phyloP scores from a whole-genome alignment of 2,888 invertebrate genomes.

The Polylopha cassiicola region DNA sequence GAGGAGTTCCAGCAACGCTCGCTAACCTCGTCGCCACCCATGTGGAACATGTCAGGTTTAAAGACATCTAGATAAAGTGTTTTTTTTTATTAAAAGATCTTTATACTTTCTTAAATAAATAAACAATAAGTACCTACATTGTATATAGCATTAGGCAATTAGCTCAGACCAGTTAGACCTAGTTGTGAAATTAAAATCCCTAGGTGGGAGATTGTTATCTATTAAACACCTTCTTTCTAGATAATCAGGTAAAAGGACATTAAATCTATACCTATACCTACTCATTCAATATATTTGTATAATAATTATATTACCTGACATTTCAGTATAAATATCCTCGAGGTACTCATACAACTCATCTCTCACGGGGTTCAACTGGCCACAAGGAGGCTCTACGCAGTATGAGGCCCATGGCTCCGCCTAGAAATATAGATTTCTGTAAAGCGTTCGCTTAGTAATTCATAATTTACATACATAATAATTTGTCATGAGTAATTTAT shows the following conservation, averaged over 20 bases:
- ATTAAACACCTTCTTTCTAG: no score
- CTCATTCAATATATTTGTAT: neutral
- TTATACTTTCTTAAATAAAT: no score
- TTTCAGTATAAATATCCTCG: conserved; percentile 85
- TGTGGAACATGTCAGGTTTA: conserved; percentile 87
- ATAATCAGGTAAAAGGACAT: no score
- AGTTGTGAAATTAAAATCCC: no score
- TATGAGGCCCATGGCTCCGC: conserved; percentile 84
- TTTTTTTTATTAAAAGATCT: conserved; percentile 1
- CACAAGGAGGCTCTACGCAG: conserved; percentile 91
- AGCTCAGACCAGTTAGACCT: no score
- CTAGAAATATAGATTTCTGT: conserved; percentile 39
- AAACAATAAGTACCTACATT: no score
- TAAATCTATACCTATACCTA: no score
- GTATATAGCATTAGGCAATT: no score
- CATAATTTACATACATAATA: no score
- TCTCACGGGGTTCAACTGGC: conserved; percentile 86
- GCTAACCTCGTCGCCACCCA: conserved; percentile 91
- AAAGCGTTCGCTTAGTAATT: no score
- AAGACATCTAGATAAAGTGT: conserved; percentile 70
- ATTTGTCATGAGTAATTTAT: no score
- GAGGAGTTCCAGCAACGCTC: conserved; percentile 87
- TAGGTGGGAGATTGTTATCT: no score
- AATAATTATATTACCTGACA: conserved; percentile 70
- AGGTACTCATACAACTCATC: conserved; percentile 82